Conservation (phyloP, 1,140 invertebrate genomes). For the Matsumurasca onukii region DNA sequence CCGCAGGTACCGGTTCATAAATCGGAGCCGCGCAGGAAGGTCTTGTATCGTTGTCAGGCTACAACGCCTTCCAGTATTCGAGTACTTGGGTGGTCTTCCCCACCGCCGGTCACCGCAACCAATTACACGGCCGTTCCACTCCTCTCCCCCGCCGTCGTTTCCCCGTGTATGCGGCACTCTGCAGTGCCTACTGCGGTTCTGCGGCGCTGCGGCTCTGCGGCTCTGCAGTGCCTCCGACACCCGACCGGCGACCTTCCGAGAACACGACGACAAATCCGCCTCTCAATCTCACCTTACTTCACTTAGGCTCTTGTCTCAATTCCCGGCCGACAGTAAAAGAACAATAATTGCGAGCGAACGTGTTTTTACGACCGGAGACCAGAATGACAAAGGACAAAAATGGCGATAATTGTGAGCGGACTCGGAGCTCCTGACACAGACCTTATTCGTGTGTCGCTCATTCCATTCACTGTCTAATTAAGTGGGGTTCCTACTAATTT, state of each 20-base stretch:
- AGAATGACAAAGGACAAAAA: too few species aligned
- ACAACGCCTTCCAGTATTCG: constrained; percentile 26
- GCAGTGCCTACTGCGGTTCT: background rate
- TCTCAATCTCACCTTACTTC: background rate
- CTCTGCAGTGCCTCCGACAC: background rate
- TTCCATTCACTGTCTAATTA: too few species aligned
- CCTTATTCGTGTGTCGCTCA: too few species aligned
- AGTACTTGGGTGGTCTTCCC: constrained; percentile 22
- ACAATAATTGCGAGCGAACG: background rate
- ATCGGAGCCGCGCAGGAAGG: constrained; percentile 23
- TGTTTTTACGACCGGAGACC: too few species aligned
- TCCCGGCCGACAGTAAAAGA: background rate
- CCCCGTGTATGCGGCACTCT: background rate
- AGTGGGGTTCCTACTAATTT: too few species aligned
- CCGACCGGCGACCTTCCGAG: background rate
- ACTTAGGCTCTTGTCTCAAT: background rate
- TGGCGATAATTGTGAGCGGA: too few species aligned
- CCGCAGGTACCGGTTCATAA: constrained; percentile 22
- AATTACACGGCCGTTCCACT: background rate
- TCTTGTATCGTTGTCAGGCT: constrained; percentile 22
- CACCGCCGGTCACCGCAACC: background rate
- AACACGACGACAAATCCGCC: background rate
- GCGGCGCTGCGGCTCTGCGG: background rate
- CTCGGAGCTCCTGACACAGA: too few species aligned
- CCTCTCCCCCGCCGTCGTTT: background rate